Percentiles rank a stretch among this genome's conserved stretches.
Conservation (phyloP, 1,140 invertebrate genomes). For the Plectrocnemia conspersa region DNA sequence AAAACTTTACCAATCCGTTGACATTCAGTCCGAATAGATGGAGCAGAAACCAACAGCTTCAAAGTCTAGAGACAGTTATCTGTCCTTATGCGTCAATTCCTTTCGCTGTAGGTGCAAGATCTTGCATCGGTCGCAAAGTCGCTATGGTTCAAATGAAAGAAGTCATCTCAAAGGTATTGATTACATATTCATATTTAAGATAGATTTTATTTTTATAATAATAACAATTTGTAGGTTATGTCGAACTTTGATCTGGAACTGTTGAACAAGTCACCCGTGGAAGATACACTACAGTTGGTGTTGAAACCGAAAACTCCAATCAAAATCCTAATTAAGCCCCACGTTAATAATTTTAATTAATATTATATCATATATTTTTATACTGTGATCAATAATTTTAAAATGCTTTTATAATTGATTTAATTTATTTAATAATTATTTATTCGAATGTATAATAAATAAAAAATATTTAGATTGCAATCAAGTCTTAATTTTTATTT, state of each 20-base stretch:
- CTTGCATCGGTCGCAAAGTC: conserved; percentile 76
- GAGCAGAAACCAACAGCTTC: conserved; percentile 54
- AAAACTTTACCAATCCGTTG: conserved; percentile 64
- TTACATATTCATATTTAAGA: no score
- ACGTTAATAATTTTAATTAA: no score
- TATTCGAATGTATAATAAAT: no score
- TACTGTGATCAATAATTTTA: no score
- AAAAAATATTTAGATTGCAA: no score
- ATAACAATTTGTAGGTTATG: conserved; percentile 25
- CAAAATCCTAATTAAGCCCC: no score
- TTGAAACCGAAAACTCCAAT: conserved; percentile 26
- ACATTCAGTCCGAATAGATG: conserved; percentile 75
- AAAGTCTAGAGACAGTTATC: conserved; percentile 45
- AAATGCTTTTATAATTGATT: no score
- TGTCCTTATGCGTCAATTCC: conserved; percentile 70
- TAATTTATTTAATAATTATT: no score
- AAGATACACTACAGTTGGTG: conserved; percentile 25
- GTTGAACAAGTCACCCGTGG: conserved; percentile 18
- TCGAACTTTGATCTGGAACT: conserved; percentile 26
- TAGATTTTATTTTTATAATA: neutral
- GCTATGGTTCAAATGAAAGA: conserved; percentile 69
- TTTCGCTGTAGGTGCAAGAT: conserved; percentile 75
- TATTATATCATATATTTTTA: no score
- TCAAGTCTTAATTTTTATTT: no score
- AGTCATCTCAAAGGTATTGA: conserved; percentile 57